Conservation (phyloP, 30 jellyfish, hydroid and myxozoan species). For the Cassiopea xamachana region DNA sequence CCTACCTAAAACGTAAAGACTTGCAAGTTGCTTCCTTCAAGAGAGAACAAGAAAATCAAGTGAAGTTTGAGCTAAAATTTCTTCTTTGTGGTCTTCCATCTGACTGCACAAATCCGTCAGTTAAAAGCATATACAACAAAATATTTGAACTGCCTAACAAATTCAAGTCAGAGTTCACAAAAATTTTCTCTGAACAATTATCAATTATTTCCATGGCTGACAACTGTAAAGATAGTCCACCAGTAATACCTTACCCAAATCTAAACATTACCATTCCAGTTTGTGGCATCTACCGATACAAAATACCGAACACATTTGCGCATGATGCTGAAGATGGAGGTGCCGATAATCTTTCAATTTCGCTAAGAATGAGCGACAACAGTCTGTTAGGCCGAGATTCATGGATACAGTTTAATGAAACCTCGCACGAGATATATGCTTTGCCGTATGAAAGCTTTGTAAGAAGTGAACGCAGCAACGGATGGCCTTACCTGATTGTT, state of each 20-base stretch:
- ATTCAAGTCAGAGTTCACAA: conserved; percentile 49
- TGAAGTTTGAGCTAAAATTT: conserved; percentile 5
- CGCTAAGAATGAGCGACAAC: conserved; percentile 47
- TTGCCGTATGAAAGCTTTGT: conserved; percentile 74
- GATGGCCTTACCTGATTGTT: conserved; percentile 45
- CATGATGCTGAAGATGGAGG: conserved; percentile 79
- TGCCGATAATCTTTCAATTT: conserved; percentile 57
- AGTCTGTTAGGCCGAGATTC: conserved; percentile 43
- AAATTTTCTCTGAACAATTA: conserved; percentile 39
- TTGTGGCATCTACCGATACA: conserved; percentile 77
- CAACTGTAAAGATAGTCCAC: conserved; percentile 90
- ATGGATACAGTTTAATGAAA: conserved; percentile 78
- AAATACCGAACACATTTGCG: conserved; percentile 70
- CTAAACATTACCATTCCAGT: conserved; percentile 59
- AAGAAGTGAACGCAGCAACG: conserved; percentile 41
- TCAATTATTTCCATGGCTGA: conserved; percentile 63
- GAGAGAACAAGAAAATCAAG: conserved; percentile 25
- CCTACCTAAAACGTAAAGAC: conserved; percentile 41
- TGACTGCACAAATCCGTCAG: conserved; percentile 45
- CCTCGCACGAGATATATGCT: conserved; percentile 72
- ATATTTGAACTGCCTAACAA: conserved; percentile 45
- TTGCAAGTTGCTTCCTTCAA: conserved; percentile 44
- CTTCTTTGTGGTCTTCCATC: conserved; percentile 58
- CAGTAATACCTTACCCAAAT: conserved; percentile 57
- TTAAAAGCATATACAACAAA: conserved; percentile 35